A percentile compares a stretch with the other conserved stretches of the same genome.
Conservation (phyloP, 2,797 vertebrate genomes). For the Otus scops region DNA sequence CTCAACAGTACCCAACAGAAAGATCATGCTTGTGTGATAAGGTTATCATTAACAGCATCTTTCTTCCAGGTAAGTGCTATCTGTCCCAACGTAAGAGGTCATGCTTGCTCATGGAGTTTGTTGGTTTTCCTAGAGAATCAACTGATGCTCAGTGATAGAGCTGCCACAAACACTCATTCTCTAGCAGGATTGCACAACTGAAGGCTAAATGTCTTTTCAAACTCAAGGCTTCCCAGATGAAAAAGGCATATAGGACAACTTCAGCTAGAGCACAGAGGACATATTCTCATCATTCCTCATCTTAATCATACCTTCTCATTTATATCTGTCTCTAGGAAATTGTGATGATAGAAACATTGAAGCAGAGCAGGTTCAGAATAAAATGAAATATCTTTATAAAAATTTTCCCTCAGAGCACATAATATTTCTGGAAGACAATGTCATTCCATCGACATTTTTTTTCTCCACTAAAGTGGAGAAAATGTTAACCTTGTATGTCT, state of each 20-base stretch:
- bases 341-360: not conserved
- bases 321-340: not conserved
- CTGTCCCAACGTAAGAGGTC: rapidly evolving
- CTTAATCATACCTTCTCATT: not conserved
- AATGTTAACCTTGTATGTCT: not conserved
- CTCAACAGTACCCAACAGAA: rapidly evolving
- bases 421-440: not conserved
- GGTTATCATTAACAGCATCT: not conserved
- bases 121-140: not conserved
- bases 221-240: not conserved
- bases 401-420: not conserved
- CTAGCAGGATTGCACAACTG: not conserved
- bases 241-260: not conserved
- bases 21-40: rapidly evolving
- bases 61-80: not conserved
- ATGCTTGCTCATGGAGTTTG: not conserved
- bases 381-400: not conserved
- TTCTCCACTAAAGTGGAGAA: rapidly evolving
- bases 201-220: not conserved
- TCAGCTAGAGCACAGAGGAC: not conserved
- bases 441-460: not conserved
- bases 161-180: not conserved
- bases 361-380: not conserved
- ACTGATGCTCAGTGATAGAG: not conserved
- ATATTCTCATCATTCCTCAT: not conserved